Base-by-base conservation (phyloP, 2,113 vertebrate genomes). In the Leptosomus discolor region DNA sequence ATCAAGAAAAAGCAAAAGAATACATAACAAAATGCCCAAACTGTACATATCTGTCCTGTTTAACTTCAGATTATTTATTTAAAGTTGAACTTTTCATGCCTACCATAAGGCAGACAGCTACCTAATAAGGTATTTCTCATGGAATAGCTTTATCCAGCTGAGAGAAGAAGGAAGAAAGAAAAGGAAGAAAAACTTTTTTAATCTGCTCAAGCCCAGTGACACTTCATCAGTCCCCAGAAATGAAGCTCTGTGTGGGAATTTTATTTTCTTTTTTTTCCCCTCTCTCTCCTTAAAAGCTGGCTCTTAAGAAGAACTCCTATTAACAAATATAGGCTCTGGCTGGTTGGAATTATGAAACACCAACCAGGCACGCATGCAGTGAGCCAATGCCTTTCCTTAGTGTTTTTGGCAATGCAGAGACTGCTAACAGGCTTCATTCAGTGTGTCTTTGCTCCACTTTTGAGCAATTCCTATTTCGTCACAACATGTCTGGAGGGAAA, bases 401-500 rank as follows among this genome's bases (percentile, higher is more conserved):
- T 3, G 1, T 10, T 90, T 81, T 46, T 87, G 61, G 69, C 53
- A 34, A 36, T 0, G 1, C 2, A 1, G 15, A 2, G 4, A 8
- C 37, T 8, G 16, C 29, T 36, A 8, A 75, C 21, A 45, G 68
- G 19, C 43, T 50, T 86, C 32, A 36, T 6, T 21, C n/a, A 60
- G 39, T 5, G 8, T 27, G 41, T 16, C 30, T 77, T 12, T 71
- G 60, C 43, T 94, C 82, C 37, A 73, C 32, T 87, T 97, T 37
- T 61, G n/a, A 91, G 69, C 39, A 77, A 82, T 50, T 65, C 63
- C 9, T 69, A 36, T 51, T 79, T 50, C 37, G 2, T 41, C 89
- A 90, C 41, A 94, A n/a, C 32, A 23, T 14, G 68, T 54, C 54
- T 32, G 46, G 37, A 46, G 26, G 5, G 11, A 65, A 79, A 53